phyloP scores from a whole-genome alignment of 2,113 vertebrate species.

The Meleagris gallopavo region DNA sequence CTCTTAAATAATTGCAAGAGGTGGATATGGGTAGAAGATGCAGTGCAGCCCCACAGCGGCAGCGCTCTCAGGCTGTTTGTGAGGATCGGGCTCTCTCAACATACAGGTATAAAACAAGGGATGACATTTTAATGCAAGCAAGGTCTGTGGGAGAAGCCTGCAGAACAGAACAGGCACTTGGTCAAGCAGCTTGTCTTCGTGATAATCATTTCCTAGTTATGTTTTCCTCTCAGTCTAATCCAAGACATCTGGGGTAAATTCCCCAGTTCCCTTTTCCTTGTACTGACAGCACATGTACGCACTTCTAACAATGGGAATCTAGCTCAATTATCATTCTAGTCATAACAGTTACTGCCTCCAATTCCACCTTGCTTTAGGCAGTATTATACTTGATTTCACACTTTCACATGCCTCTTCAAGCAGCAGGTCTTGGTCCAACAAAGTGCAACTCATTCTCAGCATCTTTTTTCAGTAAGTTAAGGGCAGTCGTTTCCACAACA shows the following conservation, averaged over 20 bases:
- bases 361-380: background rate
- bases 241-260: background rate
- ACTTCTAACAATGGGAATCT: conserved; percentile 3
- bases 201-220: background rate
- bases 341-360: background rate
- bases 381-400: background rate
- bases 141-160: background rate
- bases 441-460: background rate
- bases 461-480: background rate
- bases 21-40: background rate
- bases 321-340: conserved; percentile 42
- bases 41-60: background rate
- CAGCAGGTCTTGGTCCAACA: background rate
- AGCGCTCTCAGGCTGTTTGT: background rate
- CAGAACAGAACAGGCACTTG: background rate
- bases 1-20: background rate
- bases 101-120: background rate
- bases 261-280: background rate
- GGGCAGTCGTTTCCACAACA: background rate
- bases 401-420: background rate
- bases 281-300: background rate
- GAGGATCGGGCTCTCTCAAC: background rate
- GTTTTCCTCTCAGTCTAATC: background rate
- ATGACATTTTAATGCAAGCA: background rate
- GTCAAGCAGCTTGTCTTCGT: background rate